Evolutionary conservation across 2,113 vertebrate genomes (phyloP).

Genomic region (Oplegnathus fasciatus): DNA sequence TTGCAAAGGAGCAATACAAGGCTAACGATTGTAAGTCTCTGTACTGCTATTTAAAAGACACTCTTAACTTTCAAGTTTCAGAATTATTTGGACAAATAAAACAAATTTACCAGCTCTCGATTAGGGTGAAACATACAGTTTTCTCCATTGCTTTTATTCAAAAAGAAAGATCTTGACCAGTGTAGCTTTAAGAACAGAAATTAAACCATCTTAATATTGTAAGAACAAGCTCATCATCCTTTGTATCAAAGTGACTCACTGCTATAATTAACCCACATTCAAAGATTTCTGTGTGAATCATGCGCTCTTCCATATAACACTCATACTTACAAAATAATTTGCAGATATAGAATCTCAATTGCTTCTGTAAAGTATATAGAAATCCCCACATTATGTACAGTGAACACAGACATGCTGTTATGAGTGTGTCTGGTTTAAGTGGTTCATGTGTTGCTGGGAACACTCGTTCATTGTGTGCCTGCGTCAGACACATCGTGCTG

Average conservation of each 20-base stretch:
- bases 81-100: not conserved
- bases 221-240: slow-evolving; percentile 11
- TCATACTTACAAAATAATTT: not conserved
- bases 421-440: not conserved
- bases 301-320: slow-evolving; percentile 1
- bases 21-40: not conserved
- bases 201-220: slow-evolving; percentile 7
- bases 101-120: not conserved
- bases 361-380: not conserved
- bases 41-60: not conserved
- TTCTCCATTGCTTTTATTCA: not conserved
- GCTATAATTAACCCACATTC: slow-evolving; percentile 49
- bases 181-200: slow-evolving; percentile 18
- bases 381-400: not conserved
- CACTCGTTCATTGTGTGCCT: not conserved
- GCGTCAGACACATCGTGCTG: not conserved
- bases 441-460: not conserved
- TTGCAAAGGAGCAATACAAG: not conserved
- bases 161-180: not conserved
- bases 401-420: not conserved
- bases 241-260: slow-evolving; percentile 36
- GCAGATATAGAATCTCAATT: not conserved
- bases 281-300: slow-evolving; percentile 29
- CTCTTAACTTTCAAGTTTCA: slow-evolving; percentile 1
- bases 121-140: not conserved